Conservation (phyloP, 2,113 vertebrate genomes). For the Vireo altiloquus region DNA sequence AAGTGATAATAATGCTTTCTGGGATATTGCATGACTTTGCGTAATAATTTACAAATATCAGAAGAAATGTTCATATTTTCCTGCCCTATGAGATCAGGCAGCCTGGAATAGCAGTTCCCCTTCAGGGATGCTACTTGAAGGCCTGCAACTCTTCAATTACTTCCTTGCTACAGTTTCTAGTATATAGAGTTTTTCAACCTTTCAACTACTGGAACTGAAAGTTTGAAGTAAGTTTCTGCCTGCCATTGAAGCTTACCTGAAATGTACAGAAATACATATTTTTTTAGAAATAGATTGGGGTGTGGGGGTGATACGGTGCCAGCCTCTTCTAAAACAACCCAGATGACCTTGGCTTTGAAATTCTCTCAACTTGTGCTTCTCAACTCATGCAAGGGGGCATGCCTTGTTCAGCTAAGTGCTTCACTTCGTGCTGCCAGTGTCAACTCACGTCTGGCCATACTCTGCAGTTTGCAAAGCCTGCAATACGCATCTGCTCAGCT, state of each 20-base stretch:
- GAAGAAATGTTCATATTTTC: not conserved
- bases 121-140: not conserved
- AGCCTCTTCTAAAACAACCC: not conserved
- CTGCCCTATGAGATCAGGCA: not conserved
- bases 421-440: not conserved
- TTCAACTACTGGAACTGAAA: not conserved
- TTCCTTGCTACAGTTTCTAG: not conserved
- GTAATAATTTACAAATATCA: not conserved
- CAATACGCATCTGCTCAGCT: not conserved
- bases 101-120: not conserved
- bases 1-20: not conserved
- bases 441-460: not conserved
- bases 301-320: not conserved
- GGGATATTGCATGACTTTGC: not conserved
- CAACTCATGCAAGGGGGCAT: rapidly evolving
- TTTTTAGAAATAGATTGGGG: not conserved
- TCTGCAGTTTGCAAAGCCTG: not conserved
- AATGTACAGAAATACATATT: not conserved
- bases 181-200: not conserved
- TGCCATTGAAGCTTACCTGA: not conserved
- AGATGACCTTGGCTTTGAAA: not conserved
- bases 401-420: not conserved
- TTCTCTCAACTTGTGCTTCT: not conserved
- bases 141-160: not conserved
- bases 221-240: not conserved